phyloP scores from a whole-genome alignment of 1,140 invertebrate genomes.

The Drosophila rufa region DNA sequence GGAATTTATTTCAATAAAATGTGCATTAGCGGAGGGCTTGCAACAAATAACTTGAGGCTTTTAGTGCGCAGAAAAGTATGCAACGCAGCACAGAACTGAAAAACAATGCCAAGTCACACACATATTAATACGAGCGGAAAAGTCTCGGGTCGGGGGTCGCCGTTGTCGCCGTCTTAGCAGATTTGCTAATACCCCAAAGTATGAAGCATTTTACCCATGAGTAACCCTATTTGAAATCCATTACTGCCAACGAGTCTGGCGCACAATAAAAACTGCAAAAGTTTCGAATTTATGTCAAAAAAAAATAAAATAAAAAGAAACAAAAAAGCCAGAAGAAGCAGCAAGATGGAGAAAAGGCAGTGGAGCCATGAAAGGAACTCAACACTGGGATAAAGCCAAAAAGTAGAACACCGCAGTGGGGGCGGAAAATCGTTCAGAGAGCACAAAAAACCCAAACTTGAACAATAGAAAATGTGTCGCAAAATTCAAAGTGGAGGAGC shows the following conservation, averaged over 20 bases:
- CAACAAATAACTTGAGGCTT: slow-evolving; percentile 82
- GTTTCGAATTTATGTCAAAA: slow-evolving; percentile 83
- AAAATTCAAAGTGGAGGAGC: slow-evolving; percentile 33
- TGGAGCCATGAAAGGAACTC: slow-evolving; percentile 70
- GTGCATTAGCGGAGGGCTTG: slow-evolving; percentile 74
- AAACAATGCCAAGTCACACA: slow-evolving; percentile 37
- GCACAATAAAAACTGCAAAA: slow-evolving; percentile 81
- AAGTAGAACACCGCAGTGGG: slow-evolving; percentile 60
- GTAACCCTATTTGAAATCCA: slow-evolving; percentile 83
- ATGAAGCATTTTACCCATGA: slow-evolving; percentile 83
- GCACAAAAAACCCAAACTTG: slow-evolving; percentile 57
- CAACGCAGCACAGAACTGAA: slow-evolving; percentile 41
- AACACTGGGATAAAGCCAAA: slow-evolving; percentile 68
- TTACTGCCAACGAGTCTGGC: slow-evolving; percentile 80
- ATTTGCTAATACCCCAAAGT: slow-evolving; percentile 82
- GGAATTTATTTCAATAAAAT: slow-evolving; percentile 84
- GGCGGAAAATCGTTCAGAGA: slow-evolving; percentile 14
- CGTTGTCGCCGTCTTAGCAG: slow-evolving; percentile 52
- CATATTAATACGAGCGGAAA: slow-evolving; percentile 57
- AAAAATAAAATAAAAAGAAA: slow-evolving; percentile 14
- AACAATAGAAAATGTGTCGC: slow-evolving; percentile 77
- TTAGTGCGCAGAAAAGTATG: slow-evolving; percentile 62
- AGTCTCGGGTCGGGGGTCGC: slow-evolving; percentile 14
- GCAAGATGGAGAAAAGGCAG: slow-evolving; percentile 33
- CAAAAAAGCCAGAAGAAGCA: slow-evolving; percentile 9